Evolutionary conservation across 2,888 invertebrate species (phyloP), one percentile per base, ranked within the genome.

Genomic region (Nemotelus pantherinus): DNA sequence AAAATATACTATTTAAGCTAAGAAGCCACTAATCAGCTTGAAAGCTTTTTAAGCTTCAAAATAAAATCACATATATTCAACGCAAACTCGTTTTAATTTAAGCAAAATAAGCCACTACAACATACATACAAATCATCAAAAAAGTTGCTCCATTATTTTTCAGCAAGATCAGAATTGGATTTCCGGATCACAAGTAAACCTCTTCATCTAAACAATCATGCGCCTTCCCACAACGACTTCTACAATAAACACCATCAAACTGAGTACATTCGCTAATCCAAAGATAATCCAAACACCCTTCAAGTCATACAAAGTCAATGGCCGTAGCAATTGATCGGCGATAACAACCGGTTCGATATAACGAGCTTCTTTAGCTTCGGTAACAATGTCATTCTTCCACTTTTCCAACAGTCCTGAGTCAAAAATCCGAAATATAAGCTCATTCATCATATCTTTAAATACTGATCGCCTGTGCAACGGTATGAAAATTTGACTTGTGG

Each of bases 281-380:
- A 45, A 65, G 7, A 65, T 65, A n/a, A 65, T 65, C 65, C 65
- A 65, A 65, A 65, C 25, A 10, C 44, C 9, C n/a, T 9, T 44
- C 9, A 65, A 65, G 41, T 65, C 65, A 44, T 65, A 45, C 9
- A 65, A 9, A 9, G 25, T 44, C 44, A 65, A 45, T 7, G 65
- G 9, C n/a, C 65, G 4, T 4, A 65, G n/a, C 10, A 44, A 3
- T n/a, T 44, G 45, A 47, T n/a, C 45, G 10, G 44, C 47, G 10
- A 41, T 41, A n/a, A 65, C 41, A 43, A 10, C 47, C 2, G 47
- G 65, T n/a, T 65, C 10, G 2, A 65, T 45, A 10, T 45, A 45
- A 1, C 65, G 45, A 0, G n/a, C 65, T 47, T 65, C 10, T 6
- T 9, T 47, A 5, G 65, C 65, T 2, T 65, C 65, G 7, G 4